A percentile compares a stretch with the other conserved stretches of the same genome.
These are phyloP conservation scores for Serrognathus titanus DNA, from an alignment of 2,888 invertebrate species.

Conservation along the genomic window DNA sequence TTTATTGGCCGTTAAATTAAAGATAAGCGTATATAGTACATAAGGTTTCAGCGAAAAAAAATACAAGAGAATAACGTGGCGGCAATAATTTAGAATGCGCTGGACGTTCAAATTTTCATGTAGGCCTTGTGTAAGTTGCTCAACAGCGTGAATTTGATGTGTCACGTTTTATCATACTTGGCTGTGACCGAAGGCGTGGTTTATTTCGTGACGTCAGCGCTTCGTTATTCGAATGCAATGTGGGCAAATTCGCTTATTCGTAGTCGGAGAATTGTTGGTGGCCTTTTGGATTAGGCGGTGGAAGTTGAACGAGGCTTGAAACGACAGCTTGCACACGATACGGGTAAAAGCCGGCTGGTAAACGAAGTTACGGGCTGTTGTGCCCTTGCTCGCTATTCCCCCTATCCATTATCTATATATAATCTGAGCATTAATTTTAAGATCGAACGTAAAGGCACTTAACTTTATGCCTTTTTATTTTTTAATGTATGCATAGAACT, in stretches of 20 bases:
- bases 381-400: slow-evolving; percentile 7
- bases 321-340: slow-evolving; percentile 21
- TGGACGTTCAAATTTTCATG: too few species aligned
- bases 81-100: too few species aligned
- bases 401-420: background rate
- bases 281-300: background rate
- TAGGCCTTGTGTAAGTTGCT: slow-evolving; percentile 3
- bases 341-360: slow-evolving; percentile 7
- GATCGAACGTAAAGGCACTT: background rate
- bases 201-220: slow-evolving; percentile 26
- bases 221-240: slow-evolving; percentile 24
- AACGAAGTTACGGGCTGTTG: background rate
- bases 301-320: background rate
- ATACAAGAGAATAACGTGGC: background rate
- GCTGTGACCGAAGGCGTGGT: slow-evolving; percentile 28
- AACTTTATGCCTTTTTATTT: background rate
- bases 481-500: too few species aligned
- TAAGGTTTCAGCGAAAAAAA: background rate
- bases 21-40: too few species aligned
- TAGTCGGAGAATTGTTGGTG: background rate
- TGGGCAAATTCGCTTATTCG: slow-evolving; percentile 21
- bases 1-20: too few species aligned
- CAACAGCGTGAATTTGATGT: slow-evolving; percentile 27
- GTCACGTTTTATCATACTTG: slow-evolving; percentile 28
- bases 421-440: too few species aligned